A percentile compares a stretch with the other conserved stretches of the same genome.
phyloP scores from a whole-genome alignment of 2,888 invertebrate genomes.

The Volucella inanis region DNA sequence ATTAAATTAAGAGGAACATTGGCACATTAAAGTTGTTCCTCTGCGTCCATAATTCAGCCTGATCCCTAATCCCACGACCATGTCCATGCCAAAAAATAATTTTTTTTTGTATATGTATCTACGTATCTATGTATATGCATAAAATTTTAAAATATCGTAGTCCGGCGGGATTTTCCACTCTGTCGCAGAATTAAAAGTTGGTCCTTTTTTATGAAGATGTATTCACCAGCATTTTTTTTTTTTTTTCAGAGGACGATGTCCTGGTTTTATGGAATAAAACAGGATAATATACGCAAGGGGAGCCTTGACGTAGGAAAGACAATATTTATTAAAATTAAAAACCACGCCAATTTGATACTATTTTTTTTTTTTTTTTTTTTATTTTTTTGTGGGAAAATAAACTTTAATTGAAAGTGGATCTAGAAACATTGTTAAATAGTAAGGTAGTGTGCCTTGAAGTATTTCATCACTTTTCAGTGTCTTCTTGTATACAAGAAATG shows the following conservation, averaged over 20 bases:
- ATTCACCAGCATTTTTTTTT: not conserved
- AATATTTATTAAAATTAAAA: not conserved
- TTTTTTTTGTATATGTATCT: slow-evolving; percentile 9
- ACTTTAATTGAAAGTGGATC: not conserved
- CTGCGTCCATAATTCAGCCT: slow-evolving; percentile 4
- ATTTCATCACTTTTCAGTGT: too few species aligned
- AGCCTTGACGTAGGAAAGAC: slow-evolving; percentile 24
- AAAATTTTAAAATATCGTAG: slow-evolving; percentile 19
- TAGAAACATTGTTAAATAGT: too few species aligned
- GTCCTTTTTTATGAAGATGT: slow-evolving; percentile 29
- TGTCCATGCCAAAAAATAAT: slow-evolving; percentile 15
- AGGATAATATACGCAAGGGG: slow-evolving; percentile 41
- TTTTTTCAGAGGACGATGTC: not conserved
- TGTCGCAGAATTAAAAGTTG: slow-evolving; percentile 31
- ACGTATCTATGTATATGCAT: too few species aligned
- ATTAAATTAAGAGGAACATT: not conserved
- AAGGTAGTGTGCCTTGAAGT: too few species aligned
- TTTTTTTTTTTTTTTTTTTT: too few species aligned
- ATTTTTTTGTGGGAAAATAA: slow-evolving; percentile 18
- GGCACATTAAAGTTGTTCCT: slow-evolving; percentile 20
- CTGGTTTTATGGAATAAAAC: slow-evolving; percentile 18
- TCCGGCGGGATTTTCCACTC: not conserved
- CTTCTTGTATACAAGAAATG: too few species aligned
- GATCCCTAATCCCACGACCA: slow-evolving; percentile 20
- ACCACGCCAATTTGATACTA: not conserved